Evolutionary conservation across 2,113 vertebrate genomes (phyloP), one percentile per base, ranked within the genome.

Genomic region (Phodopus roborovskii): DNA sequence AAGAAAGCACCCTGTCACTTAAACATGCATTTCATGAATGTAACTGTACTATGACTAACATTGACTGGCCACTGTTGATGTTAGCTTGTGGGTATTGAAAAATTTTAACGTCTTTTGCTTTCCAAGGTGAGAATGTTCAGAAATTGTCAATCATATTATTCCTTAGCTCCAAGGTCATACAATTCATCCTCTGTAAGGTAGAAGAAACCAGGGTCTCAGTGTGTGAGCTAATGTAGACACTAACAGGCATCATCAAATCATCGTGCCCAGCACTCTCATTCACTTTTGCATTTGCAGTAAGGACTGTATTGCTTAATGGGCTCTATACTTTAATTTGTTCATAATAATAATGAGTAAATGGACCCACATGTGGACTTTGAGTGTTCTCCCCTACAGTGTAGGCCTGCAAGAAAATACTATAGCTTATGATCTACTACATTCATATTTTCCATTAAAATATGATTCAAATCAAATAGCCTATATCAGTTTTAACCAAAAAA

Each of bases 401-500:
- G 56, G 22, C 26, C 71, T 77, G 5, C 6, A 81, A 82, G 84
- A 94, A 88, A 53, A 19, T 30, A 64, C 7, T 84, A 0, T 26
- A 10, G 79, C 92, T 95, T 91, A 70, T 77, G 16, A 64, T 84
- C 22, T 96, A 60, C 9, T 90, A 53, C 53, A 87, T 79, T 88
- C 77, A 12, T 83, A 74, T 95, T 94, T 95, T 93, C 70, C 78
- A 48, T 82, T 94, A 79, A 7, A 83, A 9, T 28, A 33, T 86
- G 79, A 50, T 39, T 70, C 15, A 71, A 94, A n/a, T 22, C 81
- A 15, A 10, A 88, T 45, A 62, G 58, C 28, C 66, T 92, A 94
- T 79, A 96, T 92, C n/a, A 95, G 73, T 96, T 96, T 96, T 96
- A 93, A 94, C 92, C 91, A 97, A 97, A 95, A 95, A 93, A 56